These are phyloP conservation scores for Manacus vitellinus DNA, from an alignment of 2,113 vertebrate genomes.

Conservation along the genomic window DNA sequence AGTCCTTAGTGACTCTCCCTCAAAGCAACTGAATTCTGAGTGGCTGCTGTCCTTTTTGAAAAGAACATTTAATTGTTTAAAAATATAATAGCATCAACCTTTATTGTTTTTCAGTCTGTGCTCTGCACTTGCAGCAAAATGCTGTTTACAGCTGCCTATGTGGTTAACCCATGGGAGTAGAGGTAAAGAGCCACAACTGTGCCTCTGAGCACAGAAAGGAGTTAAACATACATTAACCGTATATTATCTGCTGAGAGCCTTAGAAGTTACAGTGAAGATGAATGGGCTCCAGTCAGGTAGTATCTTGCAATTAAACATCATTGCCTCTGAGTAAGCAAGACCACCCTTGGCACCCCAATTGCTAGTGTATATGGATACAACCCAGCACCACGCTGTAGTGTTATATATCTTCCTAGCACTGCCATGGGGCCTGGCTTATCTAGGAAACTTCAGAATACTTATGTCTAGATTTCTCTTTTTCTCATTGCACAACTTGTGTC, in stretches of 20 bases:
- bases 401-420: background rate
- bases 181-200: background rate
- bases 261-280: background rate
- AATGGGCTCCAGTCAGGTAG: background rate
- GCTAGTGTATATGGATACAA: fast-evolving
- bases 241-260: background rate
- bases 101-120: background rate
- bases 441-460: background rate
- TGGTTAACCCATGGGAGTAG: background rate
- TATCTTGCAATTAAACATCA: background rate
- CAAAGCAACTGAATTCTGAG: background rate
- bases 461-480: background rate
- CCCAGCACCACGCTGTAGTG: fast-evolving
- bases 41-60: background rate
- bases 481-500: background rate
- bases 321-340: background rate
- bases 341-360: background rate
- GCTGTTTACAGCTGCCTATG: background rate
- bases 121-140: background rate
- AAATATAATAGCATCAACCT: background rate
- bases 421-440: background rate
- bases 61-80: background rate
- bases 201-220: background rate
- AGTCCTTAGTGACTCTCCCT: background rate
- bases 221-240: background rate